These are phyloP conservation scores for Microcebus murinus DNA, from an alignment of 2,113 vertebrate genomes.

Conservation along the genomic window DNA sequence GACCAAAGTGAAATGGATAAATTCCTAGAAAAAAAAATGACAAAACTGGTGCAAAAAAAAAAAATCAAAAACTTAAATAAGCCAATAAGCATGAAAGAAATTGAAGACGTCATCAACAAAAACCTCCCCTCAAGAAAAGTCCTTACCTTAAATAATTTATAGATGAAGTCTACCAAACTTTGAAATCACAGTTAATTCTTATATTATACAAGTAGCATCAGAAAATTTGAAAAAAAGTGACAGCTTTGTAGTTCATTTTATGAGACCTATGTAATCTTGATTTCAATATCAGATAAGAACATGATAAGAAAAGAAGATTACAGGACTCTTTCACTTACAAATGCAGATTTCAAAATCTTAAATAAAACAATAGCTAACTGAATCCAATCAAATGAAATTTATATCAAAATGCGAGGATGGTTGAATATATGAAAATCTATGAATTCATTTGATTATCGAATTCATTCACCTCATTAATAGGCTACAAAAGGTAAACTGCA, in stretches of 20 bases:
- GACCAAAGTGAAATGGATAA: background rate
- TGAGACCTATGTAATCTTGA: background rate
- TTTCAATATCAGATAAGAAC: constrained; percentile 24
- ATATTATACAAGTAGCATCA: background rate
- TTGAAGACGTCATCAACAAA: background rate
- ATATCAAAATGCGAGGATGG: background rate
- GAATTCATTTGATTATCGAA: background rate
- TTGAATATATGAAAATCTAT: background rate
- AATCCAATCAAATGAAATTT: background rate
- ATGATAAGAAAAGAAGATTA: constrained; percentile 13
- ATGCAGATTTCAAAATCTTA: background rate
- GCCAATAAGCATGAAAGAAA: background rate
- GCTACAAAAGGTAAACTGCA: background rate
- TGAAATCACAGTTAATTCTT: background rate
- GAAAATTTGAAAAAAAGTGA: background rate
- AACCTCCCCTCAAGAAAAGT: background rate
- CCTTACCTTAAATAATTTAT: background rate
- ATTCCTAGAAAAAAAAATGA: background rate
- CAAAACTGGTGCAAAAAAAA: background rate
- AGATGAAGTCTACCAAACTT: background rate
- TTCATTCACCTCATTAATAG: background rate
- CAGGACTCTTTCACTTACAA: background rate
- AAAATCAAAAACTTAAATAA: background rate
- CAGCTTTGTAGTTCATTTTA: background rate
- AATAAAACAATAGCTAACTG: constrained; percentile 4